Conservation (phyloP, 2,797 vertebrate species). For the Trematomus bernacchii region DNA sequence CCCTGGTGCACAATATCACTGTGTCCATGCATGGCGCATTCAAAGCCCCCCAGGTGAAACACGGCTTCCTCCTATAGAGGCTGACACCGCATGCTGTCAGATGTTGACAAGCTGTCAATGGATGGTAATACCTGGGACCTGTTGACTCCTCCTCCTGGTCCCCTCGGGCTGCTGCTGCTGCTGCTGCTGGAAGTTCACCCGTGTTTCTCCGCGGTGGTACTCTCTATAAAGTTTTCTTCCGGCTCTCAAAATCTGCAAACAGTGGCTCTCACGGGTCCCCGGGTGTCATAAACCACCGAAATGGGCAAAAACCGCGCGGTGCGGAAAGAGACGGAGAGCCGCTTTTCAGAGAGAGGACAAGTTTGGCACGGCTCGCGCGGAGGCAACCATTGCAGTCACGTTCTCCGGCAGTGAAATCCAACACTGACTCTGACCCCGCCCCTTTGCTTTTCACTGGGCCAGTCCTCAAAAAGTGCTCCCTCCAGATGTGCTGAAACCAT, state of each 20-base stretch:
- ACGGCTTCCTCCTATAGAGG: neutral
- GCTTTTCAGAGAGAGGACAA: conserved; percentile 66
- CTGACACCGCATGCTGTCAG: conserved; percentile 62
- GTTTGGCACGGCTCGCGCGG: conserved; percentile 69
- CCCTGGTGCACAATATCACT: conserved; percentile 13
- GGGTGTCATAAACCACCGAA: conserved; percentile 5
- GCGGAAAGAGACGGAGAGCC: conserved; percentile 38
- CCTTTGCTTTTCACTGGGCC: conserved; percentile 66
- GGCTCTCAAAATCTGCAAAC: conserved; percentile 39
- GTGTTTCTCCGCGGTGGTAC: conserved; percentile 54
- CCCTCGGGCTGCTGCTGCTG: conserved; percentile 43
- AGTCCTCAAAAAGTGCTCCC: conserved; percentile 63
- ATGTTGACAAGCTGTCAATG: conserved; percentile 77
- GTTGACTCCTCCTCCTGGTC: conserved; percentile 85
- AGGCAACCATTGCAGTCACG: conserved; percentile 84
- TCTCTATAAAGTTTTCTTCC: conserved; percentile 69
- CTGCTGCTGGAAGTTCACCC: conserved; percentile 70
- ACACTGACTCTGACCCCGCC: conserved; percentile 77
- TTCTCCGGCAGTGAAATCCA: conserved; percentile 77
- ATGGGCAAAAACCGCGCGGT: conserved; percentile 22
- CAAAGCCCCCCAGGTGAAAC: conserved; percentile 30
- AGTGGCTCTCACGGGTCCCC: conserved; percentile 20
- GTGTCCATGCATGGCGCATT: conserved; percentile 35
- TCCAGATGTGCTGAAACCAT: conserved; percentile 74
- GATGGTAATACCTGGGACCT: conserved; percentile 84